Base-by-base conservation (phyloP, 2,113 vertebrate species). In the Channa argus region DNA sequence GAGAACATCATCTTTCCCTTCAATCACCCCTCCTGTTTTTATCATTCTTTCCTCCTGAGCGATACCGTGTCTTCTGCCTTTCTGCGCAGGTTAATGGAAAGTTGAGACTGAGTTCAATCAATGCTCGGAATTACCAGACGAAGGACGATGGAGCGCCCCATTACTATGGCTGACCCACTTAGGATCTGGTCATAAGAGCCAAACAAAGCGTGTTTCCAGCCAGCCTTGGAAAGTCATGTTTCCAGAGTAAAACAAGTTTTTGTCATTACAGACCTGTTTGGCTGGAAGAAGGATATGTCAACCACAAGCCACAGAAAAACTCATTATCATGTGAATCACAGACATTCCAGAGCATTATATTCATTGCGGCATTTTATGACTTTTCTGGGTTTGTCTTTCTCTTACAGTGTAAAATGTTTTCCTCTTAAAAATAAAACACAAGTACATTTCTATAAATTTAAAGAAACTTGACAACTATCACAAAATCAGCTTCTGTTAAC, bases 81-180 rank as follows among this genome's bases (percentile, higher is more conserved):
- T 47, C 49, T 84, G 89, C 83, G 73, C 88, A 87, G 82, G 86
- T 90, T 88, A 89, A 81, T 74, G 6, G 68, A 88, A 89, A 92
- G 88, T 90, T 88, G 90, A 93, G 84, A 8, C 56, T 0, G 77
- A 89, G 91, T 92, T 93, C 88, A 92, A 91, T 93, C 90, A 90
- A 92, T 92, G 87, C 24, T 66, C 65, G 7, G 63, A 87, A 90
- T 88, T 77, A 88, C 76, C 85, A 87, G 85, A 90, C 71, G 69
- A 85, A 83, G 76, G 81, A 90, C 80, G 80, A 54, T 51, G 63
- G 76, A 77, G 83, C 67, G 8, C 75, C 54, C 85, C 80, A 82
- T 84, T 79, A 72, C 69, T 59, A 78, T 15, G 70, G 77, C 89
- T 91, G 92, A 88, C 92, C 88, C 84, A 91, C 81, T 93, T 89